Percentiles rank a stretch among this genome's conserved stretches.
phyloP scores from a whole-genome alignment of 1,140 invertebrate genomes.

The Leptonema lineaticorne region DNA sequence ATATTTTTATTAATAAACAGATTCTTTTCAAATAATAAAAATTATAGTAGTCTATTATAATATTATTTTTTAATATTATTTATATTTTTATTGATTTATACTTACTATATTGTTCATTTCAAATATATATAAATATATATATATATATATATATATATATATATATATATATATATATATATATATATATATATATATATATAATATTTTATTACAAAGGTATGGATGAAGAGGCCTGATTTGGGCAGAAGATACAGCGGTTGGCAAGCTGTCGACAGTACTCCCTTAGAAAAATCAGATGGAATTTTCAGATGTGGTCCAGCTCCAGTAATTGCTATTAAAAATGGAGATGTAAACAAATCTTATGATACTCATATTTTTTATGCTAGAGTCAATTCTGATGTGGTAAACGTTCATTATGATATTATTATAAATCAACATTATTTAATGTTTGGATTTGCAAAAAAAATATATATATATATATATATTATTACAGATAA shows the following conservation, averaged over 20 bases:
- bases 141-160: too few species aligned
- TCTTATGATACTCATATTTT: slow-evolving; percentile 83
- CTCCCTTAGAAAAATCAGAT: slow-evolving; percentile 84
- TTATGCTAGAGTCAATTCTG: slow-evolving; percentile 86
- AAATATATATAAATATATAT: too few species aligned
- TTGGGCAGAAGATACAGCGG: slow-evolving; percentile 75
- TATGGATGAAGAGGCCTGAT: slow-evolving; percentile 88
- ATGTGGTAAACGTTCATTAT: slow-evolving; percentile 59
- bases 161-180: too few species aligned
- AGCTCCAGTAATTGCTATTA: slow-evolving; percentile 75
- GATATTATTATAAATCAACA: not conserved
- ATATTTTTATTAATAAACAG: too few species aligned
- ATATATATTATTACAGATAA: too few species aligned
- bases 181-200: not conserved
- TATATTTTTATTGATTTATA: too few species aligned
- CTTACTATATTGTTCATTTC: too few species aligned
- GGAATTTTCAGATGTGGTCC: slow-evolving; percentile 82
- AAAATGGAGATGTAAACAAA: slow-evolving; percentile 75
- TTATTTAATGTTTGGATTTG: too few species aligned
- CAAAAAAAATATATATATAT: too few species aligned
- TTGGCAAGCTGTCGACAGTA: slow-evolving; percentile 92
- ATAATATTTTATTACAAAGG: slow-evolving; percentile 43
- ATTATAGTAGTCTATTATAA: too few species aligned
- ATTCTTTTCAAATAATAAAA: too few species aligned
- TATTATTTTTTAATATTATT: too few species aligned